These are phyloP conservation scores for Ginglymostoma cirratum DNA, from an alignment of 2,113 vertebrate genomes.

Conservation along the genomic window DNA sequence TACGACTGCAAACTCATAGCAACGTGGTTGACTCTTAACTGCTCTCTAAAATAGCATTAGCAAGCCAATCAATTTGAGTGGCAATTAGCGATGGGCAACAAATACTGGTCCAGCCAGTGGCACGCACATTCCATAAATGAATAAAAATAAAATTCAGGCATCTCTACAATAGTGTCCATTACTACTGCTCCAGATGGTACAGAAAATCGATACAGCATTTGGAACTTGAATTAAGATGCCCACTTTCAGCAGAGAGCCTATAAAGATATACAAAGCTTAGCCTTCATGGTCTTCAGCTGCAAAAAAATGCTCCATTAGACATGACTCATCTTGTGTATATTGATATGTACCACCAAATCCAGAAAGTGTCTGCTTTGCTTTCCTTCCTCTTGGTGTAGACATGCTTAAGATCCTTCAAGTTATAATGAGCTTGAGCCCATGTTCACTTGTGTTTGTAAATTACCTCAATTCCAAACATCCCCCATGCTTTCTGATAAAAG, in stretches of 20 bases:
- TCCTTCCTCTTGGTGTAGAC: not conserved
- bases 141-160: not conserved
- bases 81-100: no score
- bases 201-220: not conserved
- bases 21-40: no score
- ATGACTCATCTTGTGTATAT: not conserved
- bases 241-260: not conserved
- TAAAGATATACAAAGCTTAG: not conserved
- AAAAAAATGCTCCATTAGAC: not conserved
- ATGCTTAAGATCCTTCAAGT: not conserved
- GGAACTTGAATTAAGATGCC: not conserved
- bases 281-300: not conserved
- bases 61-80: no score
- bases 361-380: not conserved
- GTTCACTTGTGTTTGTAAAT: not conserved
- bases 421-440: not conserved
- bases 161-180: not conserved
- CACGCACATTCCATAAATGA: no score
- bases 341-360: not conserved
- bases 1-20: no score
- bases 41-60: no score
- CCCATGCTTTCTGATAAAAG: not conserved
- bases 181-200: not conserved
- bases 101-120: no score
- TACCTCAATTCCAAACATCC: not conserved